These are phyloP conservation scores for Gymnorhina tibicen DNA, from an alignment of 2,113 vertebrate species.

Conservation along the genomic window DNA sequence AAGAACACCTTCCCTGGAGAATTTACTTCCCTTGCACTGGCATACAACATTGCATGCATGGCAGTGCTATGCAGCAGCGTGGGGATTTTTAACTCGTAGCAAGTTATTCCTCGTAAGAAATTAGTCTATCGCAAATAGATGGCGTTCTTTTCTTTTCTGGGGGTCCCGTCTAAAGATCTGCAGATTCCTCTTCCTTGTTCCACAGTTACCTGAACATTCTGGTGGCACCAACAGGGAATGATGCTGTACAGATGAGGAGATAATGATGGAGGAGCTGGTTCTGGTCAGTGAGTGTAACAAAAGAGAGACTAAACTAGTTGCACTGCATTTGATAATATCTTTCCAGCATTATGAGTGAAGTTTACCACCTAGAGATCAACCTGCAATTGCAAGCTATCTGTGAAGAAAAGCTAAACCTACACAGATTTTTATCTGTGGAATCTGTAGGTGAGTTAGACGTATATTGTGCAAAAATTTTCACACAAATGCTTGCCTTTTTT, in stretches of 20 bases:
- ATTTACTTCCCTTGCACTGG: background rate
- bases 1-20: background rate
- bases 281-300: background rate
- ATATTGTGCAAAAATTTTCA: background rate
- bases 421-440: background rate
- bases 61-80: rapidly evolving
- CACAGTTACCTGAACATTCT: background rate
- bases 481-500: background rate
- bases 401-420: background rate
- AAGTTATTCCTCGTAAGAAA: background rate
- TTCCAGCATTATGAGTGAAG: background rate
- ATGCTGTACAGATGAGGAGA: background rate
- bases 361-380: background rate
- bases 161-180: background rate
- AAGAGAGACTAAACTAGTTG: background rate
- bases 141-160: background rate
- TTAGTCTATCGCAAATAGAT: background rate
- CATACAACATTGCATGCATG: background rate
- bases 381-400: background rate
- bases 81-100: background rate
- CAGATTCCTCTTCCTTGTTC: background rate
- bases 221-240: background rate
- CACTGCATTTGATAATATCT: background rate
- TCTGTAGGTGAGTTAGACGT: background rate
- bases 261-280: background rate